Base-by-base conservation (phyloP, 2,797 vertebrate genomes). In the Crenuchus spilurus region DNA sequence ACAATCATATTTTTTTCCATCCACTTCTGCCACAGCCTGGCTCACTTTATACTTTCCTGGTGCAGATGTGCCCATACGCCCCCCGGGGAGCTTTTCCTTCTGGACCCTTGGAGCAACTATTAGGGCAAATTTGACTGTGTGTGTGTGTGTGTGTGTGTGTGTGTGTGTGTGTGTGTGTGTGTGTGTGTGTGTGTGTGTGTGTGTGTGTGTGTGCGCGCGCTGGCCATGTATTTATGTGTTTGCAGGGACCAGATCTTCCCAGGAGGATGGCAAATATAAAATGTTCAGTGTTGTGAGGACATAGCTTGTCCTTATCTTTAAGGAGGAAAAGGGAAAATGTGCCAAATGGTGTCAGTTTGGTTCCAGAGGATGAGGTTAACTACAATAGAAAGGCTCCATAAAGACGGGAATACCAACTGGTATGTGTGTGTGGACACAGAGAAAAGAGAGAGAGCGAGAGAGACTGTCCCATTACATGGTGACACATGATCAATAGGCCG, bases 401-500 rank as follows among this genome's bases (percentile, higher is more conserved):
- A 55, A 55, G 28, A 55, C 28, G 33, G 14, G 28, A 55, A 55
- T 55, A 55, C 52, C n/a, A n/a, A 55, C 14, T n/a, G 8, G 16
- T 20, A 16, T n/a, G 52, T 9, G 28, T n/a, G 52, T 16, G 52
- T n/a, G 52, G 52, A 26, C 13, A 26, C 64, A 33, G 63, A 33
- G 60, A 9, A 2, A 28, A 0, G 62, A 0, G 11, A 10, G 44
- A 46, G 1, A 42, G 24, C 41, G 60, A 11, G 64, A 37, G 70
- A 30, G 93, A 93, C 95, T 94, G 94, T 95, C 96, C 96, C 95
- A 98, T 99, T 98, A 97, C 94, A 93, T 91, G 26, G 93, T 93
- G 96, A 97, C 96, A 96, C 94, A 94, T 97, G 97, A 99, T 99
- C 97, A 98, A 99, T 99, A 97, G 97, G 94, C 93, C 96, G 97